phyloP scores from a whole-genome alignment of 1,140 invertebrate genomes.

The Drosophila kanapiae region DNA sequence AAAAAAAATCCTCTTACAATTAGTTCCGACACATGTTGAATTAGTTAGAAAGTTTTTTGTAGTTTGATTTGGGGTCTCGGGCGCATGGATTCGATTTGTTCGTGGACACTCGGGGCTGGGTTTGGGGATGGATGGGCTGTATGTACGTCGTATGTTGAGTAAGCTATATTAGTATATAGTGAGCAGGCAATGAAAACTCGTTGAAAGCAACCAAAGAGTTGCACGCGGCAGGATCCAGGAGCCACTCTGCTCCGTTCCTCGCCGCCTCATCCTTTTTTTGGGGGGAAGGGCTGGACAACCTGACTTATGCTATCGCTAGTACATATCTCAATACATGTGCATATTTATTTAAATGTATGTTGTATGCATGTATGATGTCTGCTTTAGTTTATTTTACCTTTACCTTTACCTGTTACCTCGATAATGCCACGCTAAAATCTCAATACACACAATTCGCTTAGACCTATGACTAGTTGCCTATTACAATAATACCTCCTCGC shows the following conservation, averaged over 20 bases:
- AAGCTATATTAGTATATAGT: conserved; percentile 40
- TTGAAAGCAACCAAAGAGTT: conserved; percentile 34
- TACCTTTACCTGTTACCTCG: conserved; percentile 21
- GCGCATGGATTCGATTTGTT: not conserved
- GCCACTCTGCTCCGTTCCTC: not conserved
- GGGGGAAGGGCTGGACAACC: conserved; percentile 42
- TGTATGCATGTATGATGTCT: conserved; percentile 40
- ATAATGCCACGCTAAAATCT: conserved; percentile 74
- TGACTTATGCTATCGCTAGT: conserved; percentile 54
- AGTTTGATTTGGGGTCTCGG: conserved; percentile 25
- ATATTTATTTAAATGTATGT: conserved; percentile 44
- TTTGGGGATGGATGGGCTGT: conserved; percentile 2
- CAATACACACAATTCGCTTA: conserved; percentile 77
- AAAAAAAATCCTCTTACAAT: conserved; percentile 78
- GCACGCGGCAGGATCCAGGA: conserved; percentile 1
- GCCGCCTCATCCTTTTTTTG: not conserved
- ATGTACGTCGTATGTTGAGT: conserved; percentile 30
- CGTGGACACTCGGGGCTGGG: not conserved
- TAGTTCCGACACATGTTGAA: conserved; percentile 76
- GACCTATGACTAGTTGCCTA: conserved; percentile 74
- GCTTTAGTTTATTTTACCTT: conserved; percentile 30
- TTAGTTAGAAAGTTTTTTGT: conserved; percentile 57
- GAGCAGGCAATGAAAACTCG: conserved; percentile 42
- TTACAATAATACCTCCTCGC: conserved; percentile 41
- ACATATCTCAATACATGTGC: conserved; percentile 34